phyloP scores from a whole-genome alignment of 2,113 vertebrate genomes.

The Laticauda colubrina region DNA sequence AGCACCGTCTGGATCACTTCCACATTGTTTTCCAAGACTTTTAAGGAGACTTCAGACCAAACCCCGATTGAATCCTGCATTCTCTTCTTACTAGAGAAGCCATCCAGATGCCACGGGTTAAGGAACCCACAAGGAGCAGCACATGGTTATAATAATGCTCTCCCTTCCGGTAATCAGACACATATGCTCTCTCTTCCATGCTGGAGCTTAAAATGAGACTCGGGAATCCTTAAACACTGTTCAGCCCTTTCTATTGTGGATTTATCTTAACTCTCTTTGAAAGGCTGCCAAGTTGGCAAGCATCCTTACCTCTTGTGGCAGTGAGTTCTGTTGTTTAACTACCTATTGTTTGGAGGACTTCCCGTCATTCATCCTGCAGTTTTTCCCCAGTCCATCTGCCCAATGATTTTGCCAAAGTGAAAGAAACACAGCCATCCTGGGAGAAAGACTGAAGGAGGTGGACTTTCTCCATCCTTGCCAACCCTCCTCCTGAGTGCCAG shows the following conservation, averaged over 20 bases:
- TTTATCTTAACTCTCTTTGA: background rate
- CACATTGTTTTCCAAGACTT: background rate
- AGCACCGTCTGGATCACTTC: background rate
- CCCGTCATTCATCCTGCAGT: background rate
- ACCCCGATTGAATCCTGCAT: background rate
- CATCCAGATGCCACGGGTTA: background rate
- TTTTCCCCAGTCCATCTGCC: background rate
- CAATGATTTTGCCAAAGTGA: background rate
- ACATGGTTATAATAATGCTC: background rate
- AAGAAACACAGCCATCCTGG: background rate
- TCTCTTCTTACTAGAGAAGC: background rate
- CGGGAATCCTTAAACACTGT: background rate
- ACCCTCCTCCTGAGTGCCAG: accelerated
- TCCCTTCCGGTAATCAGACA: background rate
- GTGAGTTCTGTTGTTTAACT: background rate
- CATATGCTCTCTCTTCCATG: background rate
- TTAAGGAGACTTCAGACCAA: background rate
- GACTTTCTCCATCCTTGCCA: background rate
- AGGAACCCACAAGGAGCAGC: background rate
- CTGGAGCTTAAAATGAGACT: background rate
- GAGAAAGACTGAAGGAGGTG: background rate
- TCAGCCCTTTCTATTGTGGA: background rate
- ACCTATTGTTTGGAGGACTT: background rate
- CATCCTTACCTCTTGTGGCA: background rate
- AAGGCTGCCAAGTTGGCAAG: background rate